Conservation (phyloP, 2,113 vertebrate genomes). For the Cephalopterus ornatus region DNA sequence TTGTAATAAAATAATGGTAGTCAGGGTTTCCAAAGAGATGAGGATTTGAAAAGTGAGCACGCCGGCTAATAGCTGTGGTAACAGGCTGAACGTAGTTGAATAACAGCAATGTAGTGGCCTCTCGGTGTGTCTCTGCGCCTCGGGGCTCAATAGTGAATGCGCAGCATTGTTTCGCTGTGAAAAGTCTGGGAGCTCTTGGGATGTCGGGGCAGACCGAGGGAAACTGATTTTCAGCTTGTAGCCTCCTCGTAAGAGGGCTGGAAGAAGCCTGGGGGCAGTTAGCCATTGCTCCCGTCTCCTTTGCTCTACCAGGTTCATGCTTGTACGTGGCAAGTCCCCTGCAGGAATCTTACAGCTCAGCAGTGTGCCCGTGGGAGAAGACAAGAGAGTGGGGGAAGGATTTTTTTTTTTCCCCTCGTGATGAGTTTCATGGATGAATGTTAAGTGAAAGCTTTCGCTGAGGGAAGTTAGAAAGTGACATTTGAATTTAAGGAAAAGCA, state of each 20-base stretch:
- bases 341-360: background rate
- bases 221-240: conserved; percentile 14
- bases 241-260: background rate
- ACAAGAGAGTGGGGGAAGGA: background rate
- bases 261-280: background rate
- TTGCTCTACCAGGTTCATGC: background rate
- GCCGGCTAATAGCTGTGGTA: conserved; percentile 26
- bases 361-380: background rate
- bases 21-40: conserved; percentile 51
- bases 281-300: background rate
- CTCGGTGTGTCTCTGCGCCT: background rate
- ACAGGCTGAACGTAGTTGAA: background rate
- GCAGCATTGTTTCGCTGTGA: background rate
- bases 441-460: background rate
- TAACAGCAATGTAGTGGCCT: background rate
- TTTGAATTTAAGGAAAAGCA: background rate
- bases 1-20: conserved; percentile 24
- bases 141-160: conserved; percentile 17
- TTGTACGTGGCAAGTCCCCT: background rate
- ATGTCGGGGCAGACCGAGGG: background rate
- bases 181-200: background rate
- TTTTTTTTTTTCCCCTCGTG: background rate
- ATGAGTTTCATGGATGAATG: background rate
- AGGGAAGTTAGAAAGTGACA: background rate
- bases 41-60: conserved; percentile 42